Evolutionary conservation across 2,888 invertebrate species (phyloP).

Genomic region (Scaptomyza tumidula): DNA sequence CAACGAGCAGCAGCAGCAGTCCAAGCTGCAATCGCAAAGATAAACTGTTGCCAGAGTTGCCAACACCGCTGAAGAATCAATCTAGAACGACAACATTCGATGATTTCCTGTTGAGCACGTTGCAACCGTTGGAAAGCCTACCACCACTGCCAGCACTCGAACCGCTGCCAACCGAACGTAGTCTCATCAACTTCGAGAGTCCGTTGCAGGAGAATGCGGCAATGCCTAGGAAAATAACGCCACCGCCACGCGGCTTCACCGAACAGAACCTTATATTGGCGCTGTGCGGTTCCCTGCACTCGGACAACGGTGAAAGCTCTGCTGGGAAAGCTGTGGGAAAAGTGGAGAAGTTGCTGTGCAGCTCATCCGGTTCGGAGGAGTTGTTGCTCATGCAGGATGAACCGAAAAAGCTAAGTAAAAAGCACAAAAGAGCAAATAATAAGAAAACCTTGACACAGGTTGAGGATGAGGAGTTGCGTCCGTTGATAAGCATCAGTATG

Average conservation of each 20-base stretch:
- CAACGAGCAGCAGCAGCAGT: conserved; percentile 3
- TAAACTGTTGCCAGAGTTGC: conserved; percentile 13
- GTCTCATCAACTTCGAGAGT: conserved; percentile 84
- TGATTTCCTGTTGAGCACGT: conserved; percentile 58
- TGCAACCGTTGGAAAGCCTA: conserved; percentile 64
- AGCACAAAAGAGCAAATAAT: conserved; percentile 75
- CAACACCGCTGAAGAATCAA: conserved; percentile 17
- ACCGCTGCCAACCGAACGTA: conserved; percentile 65
- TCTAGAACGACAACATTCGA: conserved; percentile 55
- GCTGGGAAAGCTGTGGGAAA: no score
- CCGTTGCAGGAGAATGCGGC: conserved; percentile 77
- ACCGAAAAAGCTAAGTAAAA: conserved; percentile 77
- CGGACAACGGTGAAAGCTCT: conserved; percentile 68
- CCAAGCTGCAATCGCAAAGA: conserved; percentile 20
- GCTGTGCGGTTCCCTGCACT: conserved; percentile 83
- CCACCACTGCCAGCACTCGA: conserved; percentile 77
- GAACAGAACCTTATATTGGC: conserved; percentile 83
- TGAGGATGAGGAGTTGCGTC: conserved; percentile 83
- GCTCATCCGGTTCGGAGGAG: conserved; percentile 78
- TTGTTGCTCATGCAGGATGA: conserved; percentile 67
- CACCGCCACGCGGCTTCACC: conserved; percentile 74
- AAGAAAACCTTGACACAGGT: conserved; percentile 55
- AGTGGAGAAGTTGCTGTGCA: conserved; percentile 67
- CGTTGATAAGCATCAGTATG: conserved; percentile 82
- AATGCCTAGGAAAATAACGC: conserved; percentile 64